Evolutionary conservation across 92 coral and sea anemone genomes (phyloP).

Genomic region (Zoanthus sociatus): DNA sequence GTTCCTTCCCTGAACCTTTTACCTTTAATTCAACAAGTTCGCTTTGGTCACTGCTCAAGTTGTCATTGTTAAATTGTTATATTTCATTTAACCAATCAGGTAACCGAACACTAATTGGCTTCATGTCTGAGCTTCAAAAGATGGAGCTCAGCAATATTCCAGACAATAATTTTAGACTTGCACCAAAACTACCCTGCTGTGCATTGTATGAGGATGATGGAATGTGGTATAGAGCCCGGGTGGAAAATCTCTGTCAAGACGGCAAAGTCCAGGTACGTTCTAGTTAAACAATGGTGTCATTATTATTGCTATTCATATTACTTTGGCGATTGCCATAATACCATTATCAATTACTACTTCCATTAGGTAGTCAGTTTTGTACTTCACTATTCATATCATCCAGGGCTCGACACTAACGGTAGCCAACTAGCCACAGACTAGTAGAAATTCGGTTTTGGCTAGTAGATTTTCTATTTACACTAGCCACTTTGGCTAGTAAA

Average conservation of each 20-base stretch:
- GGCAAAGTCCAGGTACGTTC: slow-evolving; percentile 66
- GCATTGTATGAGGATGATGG: slow-evolving; percentile 87
- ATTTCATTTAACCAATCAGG: slow-evolving; percentile 39
- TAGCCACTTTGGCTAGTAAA: too few species aligned
- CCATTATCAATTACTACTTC: too few species aligned
- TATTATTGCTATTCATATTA: not conserved
- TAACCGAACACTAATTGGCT: slow-evolving; percentile 77
- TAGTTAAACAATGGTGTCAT: not conserved
- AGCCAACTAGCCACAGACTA: too few species aligned
- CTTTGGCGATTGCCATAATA: not conserved
- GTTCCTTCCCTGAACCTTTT: too few species aligned
- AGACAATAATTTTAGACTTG: slow-evolving; percentile 55
- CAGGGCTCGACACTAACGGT: too few species aligned
- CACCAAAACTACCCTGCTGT: slow-evolving; percentile 86
- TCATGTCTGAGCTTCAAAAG: slow-evolving; percentile 77
- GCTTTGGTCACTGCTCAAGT: too few species aligned
- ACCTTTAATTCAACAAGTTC: too few species aligned
- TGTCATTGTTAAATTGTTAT: not conserved
- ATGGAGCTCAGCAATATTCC: slow-evolving; percentile 43
- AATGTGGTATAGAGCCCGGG: slow-evolving; percentile 90
- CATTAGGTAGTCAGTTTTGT: not conserved
- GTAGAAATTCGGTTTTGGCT: too few species aligned
- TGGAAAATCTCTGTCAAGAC: slow-evolving; percentile 49
- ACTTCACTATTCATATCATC: not conserved
- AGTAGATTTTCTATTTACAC: too few species aligned